phyloP scores from a whole-genome alignment of 2,888 invertebrate genomes.

The Lamellibrachia satsuma region DNA sequence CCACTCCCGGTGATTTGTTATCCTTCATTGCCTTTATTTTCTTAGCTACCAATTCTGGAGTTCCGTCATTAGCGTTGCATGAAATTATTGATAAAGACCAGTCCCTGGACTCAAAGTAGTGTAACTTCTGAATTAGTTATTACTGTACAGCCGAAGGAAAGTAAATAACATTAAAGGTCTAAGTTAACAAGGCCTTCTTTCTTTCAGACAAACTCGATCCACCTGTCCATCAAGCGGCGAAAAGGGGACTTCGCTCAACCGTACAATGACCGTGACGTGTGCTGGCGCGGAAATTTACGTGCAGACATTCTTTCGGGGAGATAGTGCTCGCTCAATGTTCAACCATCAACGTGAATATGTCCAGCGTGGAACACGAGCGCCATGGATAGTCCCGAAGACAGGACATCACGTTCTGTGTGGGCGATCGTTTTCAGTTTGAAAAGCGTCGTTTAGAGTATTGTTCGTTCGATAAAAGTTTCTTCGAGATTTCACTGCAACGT shows the following conservation, averaged over 20 bases:
- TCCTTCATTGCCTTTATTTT: no score
- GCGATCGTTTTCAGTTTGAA: no score
- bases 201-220: slow-evolving; percentile 79
- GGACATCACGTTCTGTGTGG: no score
- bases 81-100: neutral
- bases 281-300: neutral
- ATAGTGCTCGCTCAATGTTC: neutral
- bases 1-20: no score
- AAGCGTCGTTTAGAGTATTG: no score
- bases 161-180: slow-evolving; percentile 7
- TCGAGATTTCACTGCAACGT: no score
- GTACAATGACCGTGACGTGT: neutral
- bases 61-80: no score
- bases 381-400: no score
- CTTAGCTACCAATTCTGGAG: no score
- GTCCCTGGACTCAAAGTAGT: neutral
- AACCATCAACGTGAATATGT: neutral
- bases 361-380: no score
- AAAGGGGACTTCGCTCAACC: slow-evolving; percentile 66
- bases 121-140: neutral
- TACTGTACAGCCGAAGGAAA: neutral
- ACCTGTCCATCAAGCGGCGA: slow-evolving; percentile 80
- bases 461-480: no score
- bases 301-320: neutral
- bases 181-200: slow-evolving; percentile 37